Evolutionary conservation across 2,888 invertebrate species (phyloP).

Genomic region (Sceliomorpha sp.): DNA sequence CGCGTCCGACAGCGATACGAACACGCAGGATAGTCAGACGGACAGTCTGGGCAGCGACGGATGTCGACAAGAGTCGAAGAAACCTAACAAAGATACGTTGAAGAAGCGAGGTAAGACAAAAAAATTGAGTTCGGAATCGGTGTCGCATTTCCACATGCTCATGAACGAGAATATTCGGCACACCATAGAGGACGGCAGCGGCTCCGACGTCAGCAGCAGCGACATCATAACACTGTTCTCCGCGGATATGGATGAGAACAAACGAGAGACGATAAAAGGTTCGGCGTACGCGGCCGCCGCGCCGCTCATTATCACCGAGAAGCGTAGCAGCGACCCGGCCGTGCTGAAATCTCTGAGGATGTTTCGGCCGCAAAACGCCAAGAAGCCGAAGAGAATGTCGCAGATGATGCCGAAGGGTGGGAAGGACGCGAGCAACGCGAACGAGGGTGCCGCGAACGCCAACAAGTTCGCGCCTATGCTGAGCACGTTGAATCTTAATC

Average conservation of each 20-base stretch:
- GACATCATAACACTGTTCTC: conserved; percentile 77
- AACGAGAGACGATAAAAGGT: conserved; percentile 76
- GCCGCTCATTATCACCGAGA: conserved; percentile 75
- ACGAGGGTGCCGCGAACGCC: conserved; percentile 49
- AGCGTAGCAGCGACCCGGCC: conserved; percentile 81
- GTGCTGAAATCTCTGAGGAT: conserved; percentile 82
- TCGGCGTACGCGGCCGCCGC: conserved; percentile 74
- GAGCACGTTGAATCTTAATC: conserved; percentile 79
- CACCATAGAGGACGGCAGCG: conserved; percentile 65
- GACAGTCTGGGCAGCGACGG: conserved; percentile 81
- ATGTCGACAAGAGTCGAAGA: conserved; percentile 68
- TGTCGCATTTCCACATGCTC: conserved; percentile 75
- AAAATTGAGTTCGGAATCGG: conserved; percentile 80
- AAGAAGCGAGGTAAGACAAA: conserved; percentile 74
- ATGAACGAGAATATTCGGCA: conserved; percentile 73
- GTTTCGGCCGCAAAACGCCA: conserved; percentile 80
- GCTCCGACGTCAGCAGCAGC: conserved; percentile 74
- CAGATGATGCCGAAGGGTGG: conserved; percentile 69
- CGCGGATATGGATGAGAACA: conserved; percentile 77
- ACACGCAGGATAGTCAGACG: conserved; percentile 81
- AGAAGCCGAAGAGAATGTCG: conserved; percentile 64
- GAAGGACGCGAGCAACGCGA: conserved; percentile 63
- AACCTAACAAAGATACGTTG: conserved; percentile 56
- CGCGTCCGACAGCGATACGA: conserved; percentile 79
- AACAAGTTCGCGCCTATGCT: conserved; percentile 76